Evolutionary conservation across 2,113 vertebrate species (phyloP).

Genomic region (Leptosomus discolor): DNA sequence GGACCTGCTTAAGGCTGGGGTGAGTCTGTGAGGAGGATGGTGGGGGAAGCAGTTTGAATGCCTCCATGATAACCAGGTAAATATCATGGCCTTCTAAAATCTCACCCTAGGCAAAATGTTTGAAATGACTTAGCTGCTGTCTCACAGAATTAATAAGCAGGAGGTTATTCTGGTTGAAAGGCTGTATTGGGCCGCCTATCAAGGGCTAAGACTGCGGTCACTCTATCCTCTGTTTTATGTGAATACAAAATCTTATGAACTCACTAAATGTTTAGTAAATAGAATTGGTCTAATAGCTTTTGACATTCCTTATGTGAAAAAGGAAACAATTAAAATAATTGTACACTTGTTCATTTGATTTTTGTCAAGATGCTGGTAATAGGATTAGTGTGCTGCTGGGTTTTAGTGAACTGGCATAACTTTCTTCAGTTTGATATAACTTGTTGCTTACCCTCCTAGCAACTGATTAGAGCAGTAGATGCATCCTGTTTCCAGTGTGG

Average conservation of each 20-base stretch:
- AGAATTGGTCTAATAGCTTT: conserved; percentile 21
- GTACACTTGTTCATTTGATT: conserved; percentile 24
- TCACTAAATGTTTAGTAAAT: conserved; percentile 45
- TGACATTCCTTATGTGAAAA: background rate
- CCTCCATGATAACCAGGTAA: background rate
- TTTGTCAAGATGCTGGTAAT: conserved; percentile 50
- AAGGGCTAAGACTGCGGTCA: background rate
- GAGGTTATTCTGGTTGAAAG: background rate
- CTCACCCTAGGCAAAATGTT: background rate
- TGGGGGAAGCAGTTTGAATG: background rate
- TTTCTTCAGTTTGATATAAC: background rate
- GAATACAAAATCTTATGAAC: background rate
- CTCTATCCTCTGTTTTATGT: background rate
- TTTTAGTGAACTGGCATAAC: background rate
- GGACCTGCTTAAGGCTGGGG: background rate
- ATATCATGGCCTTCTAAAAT: background rate
- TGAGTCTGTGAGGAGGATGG: rapidly evolving
- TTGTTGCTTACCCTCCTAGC: background rate
- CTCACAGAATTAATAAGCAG: background rate
- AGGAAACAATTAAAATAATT: conserved; percentile 65
- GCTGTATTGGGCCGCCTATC: background rate
- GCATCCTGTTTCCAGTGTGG: background rate
- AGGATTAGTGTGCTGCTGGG: conserved; percentile 31
- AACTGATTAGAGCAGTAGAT: background rate
- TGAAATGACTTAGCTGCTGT: background rate